Evolutionary conservation across 2,888 invertebrate genomes (phyloP), one percentile per base, ranked within the genome.

Genomic region (Trichacis sp.): DNA sequence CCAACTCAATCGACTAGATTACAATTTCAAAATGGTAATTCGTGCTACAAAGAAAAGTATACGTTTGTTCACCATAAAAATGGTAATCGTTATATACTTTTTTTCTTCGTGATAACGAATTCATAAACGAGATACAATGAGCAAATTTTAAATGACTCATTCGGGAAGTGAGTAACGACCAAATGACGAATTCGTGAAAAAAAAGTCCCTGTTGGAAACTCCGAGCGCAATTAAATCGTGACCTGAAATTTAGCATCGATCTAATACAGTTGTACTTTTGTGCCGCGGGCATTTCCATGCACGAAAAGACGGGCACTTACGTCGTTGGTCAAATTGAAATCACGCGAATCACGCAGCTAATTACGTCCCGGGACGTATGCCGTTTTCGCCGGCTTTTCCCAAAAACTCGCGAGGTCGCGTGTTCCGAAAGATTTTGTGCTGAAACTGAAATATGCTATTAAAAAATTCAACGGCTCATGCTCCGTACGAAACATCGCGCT

Each of bases 391-490:
- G 59, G 62, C 66, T 64, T 71, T 70, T 75, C 71, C 76, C 75
- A 73, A 75, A 75, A 79, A 82, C 82, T 82, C 82, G 82, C 72
- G 74, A 77, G 72, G 72, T 77, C 77, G 75, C 73, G 73, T 68
- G 68, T 74, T 73, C 72, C 78, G 72, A 75, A 62, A 73, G 76
- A 76, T 78, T 77, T 71, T 76, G 72, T 72, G 76, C 79, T 77
- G 4, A 73, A 74, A 81, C 81, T 80, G 80, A 76, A 81, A 77
- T 79, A 77, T 77, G 74, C 76, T 71, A 71, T 70, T 74, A 73
- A 73, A 72, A 72, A 77, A 68, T 76, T 74, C 75, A 74, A 80
- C 77, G 78, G 78, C 72, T 74, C 80, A 80, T 81, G 81, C 81
- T 45, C 15, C 15, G 18, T 17, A 81, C 73, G 73, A 74, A 67